These are phyloP conservation scores for Neolamprologus hecqui DNA, from an alignment of 2,113 vertebrate genomes.

Conservation along the genomic window DNA sequence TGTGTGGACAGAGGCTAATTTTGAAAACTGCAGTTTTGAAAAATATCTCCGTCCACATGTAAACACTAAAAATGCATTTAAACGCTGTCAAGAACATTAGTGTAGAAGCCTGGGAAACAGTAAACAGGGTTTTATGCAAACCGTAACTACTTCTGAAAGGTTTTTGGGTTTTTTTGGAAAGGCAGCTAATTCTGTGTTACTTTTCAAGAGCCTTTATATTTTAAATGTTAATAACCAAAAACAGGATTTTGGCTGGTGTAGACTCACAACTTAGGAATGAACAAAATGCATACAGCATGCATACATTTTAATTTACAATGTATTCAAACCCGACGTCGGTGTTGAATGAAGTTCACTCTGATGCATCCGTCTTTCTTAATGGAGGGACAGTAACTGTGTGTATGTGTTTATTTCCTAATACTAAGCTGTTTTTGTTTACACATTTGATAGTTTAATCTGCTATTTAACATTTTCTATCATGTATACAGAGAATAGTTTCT, in stretches of 20 bases:
- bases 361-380: fast-evolving
- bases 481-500: not conserved
- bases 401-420: fast-evolving
- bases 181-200: fast-evolving
- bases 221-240: not conserved
- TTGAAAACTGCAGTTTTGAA: not conserved
- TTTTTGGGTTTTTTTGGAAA: not conserved
- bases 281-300: fast-evolving
- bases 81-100: not conserved
- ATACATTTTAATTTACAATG: fast-evolving
- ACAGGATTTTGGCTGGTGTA: not conserved
- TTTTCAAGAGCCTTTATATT: not conserved
- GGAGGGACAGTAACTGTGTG: not conserved
- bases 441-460: fast-evolving
- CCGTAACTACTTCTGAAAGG: fast-evolving
- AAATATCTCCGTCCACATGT: not conserved
- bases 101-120: not conserved
- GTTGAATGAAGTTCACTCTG: not conserved
- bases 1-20: fast-evolving
- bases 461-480: not conserved
- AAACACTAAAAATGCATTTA: not conserved
- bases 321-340: fast-evolving
- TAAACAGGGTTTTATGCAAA: not conserved
- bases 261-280: not conserved
- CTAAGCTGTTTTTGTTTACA: not conserved